Conservation (phyloP, 2,797 vertebrate species). For the Sebastes flavidus region DNA sequence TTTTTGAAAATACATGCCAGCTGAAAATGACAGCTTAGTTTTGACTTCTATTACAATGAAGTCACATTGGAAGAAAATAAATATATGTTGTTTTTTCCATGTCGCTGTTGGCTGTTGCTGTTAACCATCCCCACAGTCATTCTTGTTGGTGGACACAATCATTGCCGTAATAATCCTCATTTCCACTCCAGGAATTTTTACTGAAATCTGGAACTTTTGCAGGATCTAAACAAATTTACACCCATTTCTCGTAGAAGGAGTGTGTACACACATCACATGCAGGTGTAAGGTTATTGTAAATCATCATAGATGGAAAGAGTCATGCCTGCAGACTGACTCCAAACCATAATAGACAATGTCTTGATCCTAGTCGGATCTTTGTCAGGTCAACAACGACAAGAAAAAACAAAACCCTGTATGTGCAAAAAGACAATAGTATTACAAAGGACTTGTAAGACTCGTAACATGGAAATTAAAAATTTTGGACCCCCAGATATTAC, state of each 20-base stretch:
- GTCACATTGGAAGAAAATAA: background rate
- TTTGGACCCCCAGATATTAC: too few species aligned
- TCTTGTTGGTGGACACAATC: background rate
- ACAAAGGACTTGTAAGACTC: background rate
- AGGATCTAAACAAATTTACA: background rate
- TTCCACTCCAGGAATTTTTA: background rate
- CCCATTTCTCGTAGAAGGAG: background rate
- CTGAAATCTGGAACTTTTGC: background rate
- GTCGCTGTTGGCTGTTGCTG: background rate
- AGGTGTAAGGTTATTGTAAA: background rate
- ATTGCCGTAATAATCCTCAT: background rate
- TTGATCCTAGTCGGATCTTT: background rate
- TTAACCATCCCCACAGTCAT: background rate
- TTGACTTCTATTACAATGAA: background rate
- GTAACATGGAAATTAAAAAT: too few species aligned
- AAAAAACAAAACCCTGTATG: background rate
- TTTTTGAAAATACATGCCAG: background rate
- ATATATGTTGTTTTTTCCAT: background rate
- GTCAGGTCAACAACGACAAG: background rate
- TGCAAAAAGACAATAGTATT: background rate
- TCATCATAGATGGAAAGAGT: background rate
- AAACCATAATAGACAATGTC: background rate
- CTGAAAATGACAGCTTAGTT: background rate
- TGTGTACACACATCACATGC: background rate
- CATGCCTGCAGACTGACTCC: background rate